These are phyloP conservation scores for Rhodeus uyekii DNA, from an alignment of 2,797 vertebrate genomes.

Conservation along the genomic window DNA sequence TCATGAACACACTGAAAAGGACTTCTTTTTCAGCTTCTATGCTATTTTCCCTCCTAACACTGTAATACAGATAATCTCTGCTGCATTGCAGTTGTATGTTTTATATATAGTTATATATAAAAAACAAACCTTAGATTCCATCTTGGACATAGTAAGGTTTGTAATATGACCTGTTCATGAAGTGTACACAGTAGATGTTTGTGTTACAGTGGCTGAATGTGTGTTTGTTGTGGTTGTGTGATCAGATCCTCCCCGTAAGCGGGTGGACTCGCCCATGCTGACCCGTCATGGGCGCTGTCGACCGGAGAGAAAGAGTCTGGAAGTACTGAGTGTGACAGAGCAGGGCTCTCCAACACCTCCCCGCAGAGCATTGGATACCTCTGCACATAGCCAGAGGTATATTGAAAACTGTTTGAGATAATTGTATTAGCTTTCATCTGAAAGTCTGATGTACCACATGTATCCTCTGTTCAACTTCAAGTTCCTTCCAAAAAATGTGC, in stretches of 20 bases:
- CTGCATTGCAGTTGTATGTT: slow-evolving; percentile 1
- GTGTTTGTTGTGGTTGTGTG: slow-evolving; percentile 38
- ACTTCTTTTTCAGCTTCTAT: slow-evolving; percentile 34
- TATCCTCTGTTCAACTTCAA: not conserved
- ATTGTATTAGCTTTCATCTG: not conserved
- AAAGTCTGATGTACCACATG: not conserved
- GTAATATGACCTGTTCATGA: not conserved
- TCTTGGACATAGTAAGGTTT: slow-evolving; percentile 23
- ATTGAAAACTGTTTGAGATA: slow-evolving; percentile 4
- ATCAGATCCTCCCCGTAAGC: slow-evolving; percentile 82
- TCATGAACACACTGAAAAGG: not conserved
- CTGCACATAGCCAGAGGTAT: slow-evolving; percentile 90
- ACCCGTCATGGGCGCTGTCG: slow-evolving; percentile 88
- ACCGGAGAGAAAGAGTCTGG: slow-evolving; percentile 91
- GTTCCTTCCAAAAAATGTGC: not conserved
- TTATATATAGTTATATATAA: slow-evolving; percentile 6
- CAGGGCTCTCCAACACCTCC: slow-evolving; percentile 89
- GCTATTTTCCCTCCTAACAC: slow-evolving; percentile 19
- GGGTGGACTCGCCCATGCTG: slow-evolving; percentile 92
- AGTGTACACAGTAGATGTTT: slow-evolving; percentile 13
- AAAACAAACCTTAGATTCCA: slow-evolving; percentile 16
- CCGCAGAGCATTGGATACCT: slow-evolving; percentile 87
- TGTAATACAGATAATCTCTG: slow-evolving; percentile 15
- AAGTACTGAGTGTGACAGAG: slow-evolving; percentile 89
- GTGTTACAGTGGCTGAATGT: slow-evolving; percentile 19